phyloP scores from a whole-genome alignment of 2,888 invertebrate genomes.

The Lasioglossum lativentre region DNA sequence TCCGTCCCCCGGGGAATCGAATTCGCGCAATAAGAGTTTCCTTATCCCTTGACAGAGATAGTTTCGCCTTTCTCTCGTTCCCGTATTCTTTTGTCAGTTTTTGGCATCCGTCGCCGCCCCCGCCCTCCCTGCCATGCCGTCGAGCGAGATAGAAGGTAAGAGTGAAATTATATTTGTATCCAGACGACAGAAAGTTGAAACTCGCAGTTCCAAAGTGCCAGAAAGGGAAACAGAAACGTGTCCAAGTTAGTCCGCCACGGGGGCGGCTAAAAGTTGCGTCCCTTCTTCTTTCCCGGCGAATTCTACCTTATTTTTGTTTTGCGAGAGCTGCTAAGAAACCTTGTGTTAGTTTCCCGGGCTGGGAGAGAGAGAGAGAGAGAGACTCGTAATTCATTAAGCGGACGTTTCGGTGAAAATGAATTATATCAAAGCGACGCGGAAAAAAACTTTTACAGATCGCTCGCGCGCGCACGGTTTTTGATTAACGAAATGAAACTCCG shows the following conservation, averaged over 20 bases:
- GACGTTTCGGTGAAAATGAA: neutral
- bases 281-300: neutral
- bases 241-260: constrained; percentile 4
- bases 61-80: neutral
- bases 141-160: neutral
- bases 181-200: constrained; percentile 14
- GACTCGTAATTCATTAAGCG: constrained; percentile 27
- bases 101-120: neutral
- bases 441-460: neutral
- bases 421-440: neutral
- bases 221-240: constrained; percentile 12
- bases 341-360: neutral
- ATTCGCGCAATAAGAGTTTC: constrained; percentile 3
- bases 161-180: constrained; percentile 52
- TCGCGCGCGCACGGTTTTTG: neutral
- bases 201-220: neutral
- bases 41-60: neutral
- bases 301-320: neutral
- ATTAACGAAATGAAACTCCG: constrained; percentile 23
- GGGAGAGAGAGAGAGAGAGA: too few species aligned
- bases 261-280: constrained; percentile 16
- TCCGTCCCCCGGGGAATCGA: neutral
- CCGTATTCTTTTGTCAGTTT: constrained; percentile 2
- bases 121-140: neutral
- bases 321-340: neutral